Evolutionary conservation across 2,113 vertebrate genomes (phyloP), one percentile per base, ranked within the genome.

Genomic region (Mixornis gularis): DNA sequence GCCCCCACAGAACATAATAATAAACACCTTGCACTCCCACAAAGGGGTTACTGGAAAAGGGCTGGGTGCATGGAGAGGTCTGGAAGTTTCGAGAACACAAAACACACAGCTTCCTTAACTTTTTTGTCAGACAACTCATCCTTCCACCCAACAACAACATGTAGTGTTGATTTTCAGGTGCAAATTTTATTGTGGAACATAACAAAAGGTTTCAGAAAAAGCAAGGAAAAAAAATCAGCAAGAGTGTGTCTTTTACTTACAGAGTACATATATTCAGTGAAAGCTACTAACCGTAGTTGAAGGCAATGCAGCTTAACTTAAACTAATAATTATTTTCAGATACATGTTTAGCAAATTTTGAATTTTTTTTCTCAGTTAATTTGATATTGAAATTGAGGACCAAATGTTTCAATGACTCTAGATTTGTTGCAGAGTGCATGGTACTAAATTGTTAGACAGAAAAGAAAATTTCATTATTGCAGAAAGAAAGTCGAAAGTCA

Each of bases 181-280:
- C 66, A 82, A 74, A 85, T 88, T 96, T 96, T 96, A 95, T 96
- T 96, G 92, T 95, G 95, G 34, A 85, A 87, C 81, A 48, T 74
- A 96, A 93, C 43, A 87, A 92, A 87, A 86, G 30, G 41, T 78
- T 79, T 93, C 80, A 77, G 72, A 68, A 86, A 92, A 93, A 90
- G 53, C 79, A 91, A 20, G 79, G 41, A 44, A 53, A 85, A 77
- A 84, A 85, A 91, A 62, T 34, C 58, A 89, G 53, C 83, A 86
- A 71, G 21, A 65, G 20, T 26, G 85, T 59, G 34, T 69, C 18
- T 71, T 27, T 82, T 82, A 52, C 20, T 86, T 89, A 93, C 20
- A 92, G 36, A 73, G n/a, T 59, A 60, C 52, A 84, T 36, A 70
- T 15, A 44, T 13, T 56, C 29, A 80, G 82, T 86, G 90, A 92